Evolutionary conservation across 2,888 invertebrate genomes (phyloP), one percentile per base, ranked within the genome.

Genomic region (Agriopis leucophaearia): DNA sequence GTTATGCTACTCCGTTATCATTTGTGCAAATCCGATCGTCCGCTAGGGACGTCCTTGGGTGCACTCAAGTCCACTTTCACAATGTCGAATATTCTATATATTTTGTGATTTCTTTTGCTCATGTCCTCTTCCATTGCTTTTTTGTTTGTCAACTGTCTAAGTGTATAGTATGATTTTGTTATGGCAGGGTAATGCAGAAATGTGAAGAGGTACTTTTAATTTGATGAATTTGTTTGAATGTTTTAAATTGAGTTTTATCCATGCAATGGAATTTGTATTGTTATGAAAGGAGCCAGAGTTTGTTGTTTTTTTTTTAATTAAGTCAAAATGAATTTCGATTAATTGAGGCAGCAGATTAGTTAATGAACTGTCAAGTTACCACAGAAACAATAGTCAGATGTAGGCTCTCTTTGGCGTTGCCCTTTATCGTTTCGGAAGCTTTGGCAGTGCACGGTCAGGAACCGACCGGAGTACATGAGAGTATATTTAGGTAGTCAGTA

Each of bases 111-210:
- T 90, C 83, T 88, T 90, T 91, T 91, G 92, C 91, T 93, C 91
- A 91, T 84, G 87, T 88, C 89, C 92, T 90, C 88, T 91, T 92
- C 90, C 91, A 90, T 91, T 88, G 93, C 91, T 92, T 92, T 27
- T 88, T 87, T 88, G 89, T 91, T 91, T 89, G 87, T 89, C 88
- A 87, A 84, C 92, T 90, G 89, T 90, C 91, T 64, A 88, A 88
- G 86, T 91, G 88, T 93, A 92, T 90, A 88, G 85, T 88, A 89
- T 88, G 88, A 88, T 89, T 91, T 93, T 90, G 89, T 92, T 92
- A 91, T 88, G 92, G 92, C 93, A 94, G 92, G 92, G 93, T 92
- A 91, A 90, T 91, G 89, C 92, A 91, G 89, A 90, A 88, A 90
- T 89, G 90, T 87, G 92, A 92, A 91, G 91, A 92, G 92, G 92